phyloP scores from a whole-genome alignment of 2,888 invertebrate species.

The Drosophila emarginata region DNA sequence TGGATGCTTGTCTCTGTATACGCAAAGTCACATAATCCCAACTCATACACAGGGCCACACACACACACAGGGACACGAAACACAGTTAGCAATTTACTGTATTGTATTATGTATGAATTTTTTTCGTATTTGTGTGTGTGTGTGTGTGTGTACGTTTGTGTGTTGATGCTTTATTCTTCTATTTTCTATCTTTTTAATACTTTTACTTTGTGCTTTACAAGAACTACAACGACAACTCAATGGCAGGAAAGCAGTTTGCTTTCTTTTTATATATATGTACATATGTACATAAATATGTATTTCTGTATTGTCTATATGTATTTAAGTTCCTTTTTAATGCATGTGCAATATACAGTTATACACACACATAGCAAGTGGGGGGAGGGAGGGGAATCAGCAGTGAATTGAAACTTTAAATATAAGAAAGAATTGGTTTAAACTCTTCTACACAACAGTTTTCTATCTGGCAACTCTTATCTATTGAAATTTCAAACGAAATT shows the following conservation, averaged over 20 bases:
- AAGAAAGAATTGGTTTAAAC: not conserved
- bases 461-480: not conserved
- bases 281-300: not conserved
- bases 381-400: not conserved
- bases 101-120: conserved; percentile 42
- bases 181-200: conserved; percentile 19
- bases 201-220: conserved; percentile 17
- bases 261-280: not conserved
- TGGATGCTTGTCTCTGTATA: conserved; percentile 15
- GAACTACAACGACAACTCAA: conserved; percentile 4
- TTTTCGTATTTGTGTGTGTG: conserved; percentile 22
- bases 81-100: conserved; percentile 40
- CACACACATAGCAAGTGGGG: conserved; percentile 59
- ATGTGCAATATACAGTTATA: conserved; percentile 76
- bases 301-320: conserved; percentile 12
- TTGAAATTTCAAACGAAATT: conserved; percentile 40
- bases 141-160: conserved; percentile 10
- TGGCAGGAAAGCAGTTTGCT: not conserved
- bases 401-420: not conserved
- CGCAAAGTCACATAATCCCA: conserved; percentile 62
- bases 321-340: conserved; percentile 49
- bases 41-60: conserved; percentile 30
- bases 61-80: conserved; percentile 27
- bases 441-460: not conserved
- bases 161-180: conserved; percentile 26